Evolutionary conservation across 2,797 vertebrate genomes (phyloP), one percentile per base, ranked within the genome.

Genomic region (Hippoglossus hippoglossus): DNA sequence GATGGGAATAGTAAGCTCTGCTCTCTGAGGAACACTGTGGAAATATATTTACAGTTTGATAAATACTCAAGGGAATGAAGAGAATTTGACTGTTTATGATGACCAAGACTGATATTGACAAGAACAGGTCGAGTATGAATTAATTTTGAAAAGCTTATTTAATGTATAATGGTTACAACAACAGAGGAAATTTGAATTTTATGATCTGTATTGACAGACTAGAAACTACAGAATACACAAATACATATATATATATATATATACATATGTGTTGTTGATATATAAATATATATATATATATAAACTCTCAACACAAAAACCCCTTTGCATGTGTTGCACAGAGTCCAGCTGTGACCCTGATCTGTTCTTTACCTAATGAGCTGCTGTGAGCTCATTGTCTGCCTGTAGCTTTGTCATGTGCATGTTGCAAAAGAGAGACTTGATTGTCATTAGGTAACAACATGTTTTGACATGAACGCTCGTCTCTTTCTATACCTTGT

Each of bases 361-460:
- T n/a, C 59, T 68, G 11, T 63, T 47, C 44, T 51, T 49, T 8
- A 56, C 53, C 53, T 85, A 84, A 86, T 83, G 67, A 80, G 60
- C 11, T 25, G 41, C 57, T 53, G 3, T 51, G 22, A 61, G 22
- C 49, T 79, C 55, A 66, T 25, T 65, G 59, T 65, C 64, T 34
- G 51, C 24, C 52, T 7, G 31, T 7, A 31, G 31, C 52, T 47
- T 63, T 75, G 47, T 60, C 49, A 51, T 56, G 63, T 53, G 22
- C 1, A 4, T 50, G 53, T 47, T 57, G n/a, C 52, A 49, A 25
- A 22, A 44, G 55, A 59, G 36, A 79, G 44, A 21, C 50, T n/a
- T 52, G 3, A 67, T 53, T 71, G 51, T 59, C 22, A 0, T 62
- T 51, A 11, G 24, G 24, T 68, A 76, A 83, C 81, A 71, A 70